Percentiles rank a stretch among this genome's conserved stretches.
Evolutionary conservation across 2,113 vertebrate species (phyloP).

Genomic region (Tretioscincus oriximinensis): DNA sequence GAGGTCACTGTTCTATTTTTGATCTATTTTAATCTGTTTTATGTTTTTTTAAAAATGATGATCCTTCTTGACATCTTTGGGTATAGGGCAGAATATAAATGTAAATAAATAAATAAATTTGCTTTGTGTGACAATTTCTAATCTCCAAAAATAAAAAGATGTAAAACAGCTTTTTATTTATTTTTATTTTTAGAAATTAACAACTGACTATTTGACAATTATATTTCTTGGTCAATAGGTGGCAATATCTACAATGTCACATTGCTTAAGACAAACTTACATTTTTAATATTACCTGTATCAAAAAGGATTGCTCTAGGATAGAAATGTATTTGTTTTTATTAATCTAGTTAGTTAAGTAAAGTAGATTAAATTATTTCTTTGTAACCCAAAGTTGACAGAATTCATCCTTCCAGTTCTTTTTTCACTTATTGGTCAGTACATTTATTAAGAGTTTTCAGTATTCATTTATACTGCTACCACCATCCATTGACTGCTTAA

Average conservation of each 20-base stretch:
- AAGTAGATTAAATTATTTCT: background rate
- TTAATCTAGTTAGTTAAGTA: background rate
- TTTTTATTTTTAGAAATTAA: background rate
- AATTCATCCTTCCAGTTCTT: background rate
- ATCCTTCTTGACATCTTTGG: no score
- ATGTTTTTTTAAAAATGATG: background rate
- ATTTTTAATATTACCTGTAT: background rate
- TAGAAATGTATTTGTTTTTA: constrained; percentile 18
- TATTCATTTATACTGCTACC: background rate
- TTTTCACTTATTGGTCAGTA: no score
- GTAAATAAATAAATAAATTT: no score
- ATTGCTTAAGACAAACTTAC: background rate
- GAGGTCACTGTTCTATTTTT: no score
- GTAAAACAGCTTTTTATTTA: background rate
- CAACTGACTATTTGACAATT: background rate
- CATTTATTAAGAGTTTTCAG: background rate
- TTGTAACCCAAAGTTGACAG: background rate
- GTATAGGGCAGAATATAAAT: no score
- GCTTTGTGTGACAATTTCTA: background rate
- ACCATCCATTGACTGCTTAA: background rate
- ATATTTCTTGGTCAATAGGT: constrained; percentile 24
- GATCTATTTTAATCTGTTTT: no score
- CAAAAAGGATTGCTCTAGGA: background rate
- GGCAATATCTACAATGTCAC: constrained; percentile 11
- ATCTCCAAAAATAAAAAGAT: background rate